Conservation (phyloP, 1,140 invertebrate genomes). For the Dinoponera quadriceps region DNA sequence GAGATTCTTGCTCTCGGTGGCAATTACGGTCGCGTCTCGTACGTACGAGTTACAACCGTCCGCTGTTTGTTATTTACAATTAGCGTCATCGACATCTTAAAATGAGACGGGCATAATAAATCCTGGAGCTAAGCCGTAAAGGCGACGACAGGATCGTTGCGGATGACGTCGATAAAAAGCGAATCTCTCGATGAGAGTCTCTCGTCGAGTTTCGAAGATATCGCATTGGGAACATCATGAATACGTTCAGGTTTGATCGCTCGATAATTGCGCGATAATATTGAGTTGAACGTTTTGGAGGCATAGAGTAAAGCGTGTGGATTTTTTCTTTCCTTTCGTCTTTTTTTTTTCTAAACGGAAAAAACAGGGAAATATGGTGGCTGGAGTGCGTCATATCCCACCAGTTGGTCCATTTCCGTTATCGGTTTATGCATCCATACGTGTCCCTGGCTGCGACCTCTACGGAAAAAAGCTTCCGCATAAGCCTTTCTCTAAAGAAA, state of each 20-base stretch:
- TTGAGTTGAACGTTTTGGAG: neutral
- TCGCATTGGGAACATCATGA: too few relatives aligned
- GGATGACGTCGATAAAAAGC: neutral
- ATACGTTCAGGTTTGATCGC: too few relatives aligned
- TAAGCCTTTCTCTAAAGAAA: conserved; percentile 24
- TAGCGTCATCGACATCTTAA: neutral
- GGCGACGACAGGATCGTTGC: neutral
- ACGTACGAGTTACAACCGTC: neutral
- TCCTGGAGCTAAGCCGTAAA: neutral
- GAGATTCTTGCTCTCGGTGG: conserved; percentile 2
- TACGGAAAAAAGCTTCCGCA: neutral
- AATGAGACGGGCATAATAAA: neutral
- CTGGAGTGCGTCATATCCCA: conserved; percentile 1
- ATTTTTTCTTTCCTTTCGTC: neutral
- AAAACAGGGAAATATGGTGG: neutral
- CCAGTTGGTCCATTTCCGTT: conserved; percentile 17
- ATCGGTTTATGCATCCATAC: conserved; percentile 16
- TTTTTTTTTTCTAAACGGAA: neutral
- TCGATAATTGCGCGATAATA: neutral
- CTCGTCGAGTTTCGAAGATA: neutral
- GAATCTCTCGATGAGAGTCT: neutral
- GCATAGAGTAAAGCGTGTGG: neutral
- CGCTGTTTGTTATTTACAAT: neutral
- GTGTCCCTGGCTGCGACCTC: neutral
- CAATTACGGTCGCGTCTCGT: neutral